These are phyloP conservation scores for Sipha flava DNA, from an alignment of 1,140 invertebrate species.

Conservation along the genomic window DNA sequence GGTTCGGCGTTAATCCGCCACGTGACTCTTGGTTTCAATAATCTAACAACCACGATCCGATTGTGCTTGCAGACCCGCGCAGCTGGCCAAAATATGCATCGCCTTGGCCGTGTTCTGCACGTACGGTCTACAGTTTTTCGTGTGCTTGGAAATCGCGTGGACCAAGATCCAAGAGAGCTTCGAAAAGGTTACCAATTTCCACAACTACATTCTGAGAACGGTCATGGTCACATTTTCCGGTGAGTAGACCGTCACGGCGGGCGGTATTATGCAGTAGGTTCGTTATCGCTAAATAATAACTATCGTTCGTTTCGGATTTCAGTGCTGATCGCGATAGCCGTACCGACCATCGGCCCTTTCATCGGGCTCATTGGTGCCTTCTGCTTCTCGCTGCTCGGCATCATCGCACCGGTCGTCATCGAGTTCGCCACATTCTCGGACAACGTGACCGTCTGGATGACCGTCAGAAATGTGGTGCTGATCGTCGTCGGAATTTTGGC, in stretches of 20 bases:
- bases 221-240: conserved; percentile 46
- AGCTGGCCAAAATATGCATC: conserved; percentile 78
- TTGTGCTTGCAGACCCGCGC: conserved; percentile 58
- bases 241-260: background rate
- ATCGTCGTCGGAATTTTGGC: conserved; percentile 63
- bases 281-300: too few species aligned
- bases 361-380: conserved; percentile 90
- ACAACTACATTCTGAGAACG: conserved; percentile 68
- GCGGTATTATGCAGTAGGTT: background rate
- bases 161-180: conserved; percentile 61
- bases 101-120: conserved; percentile 82
- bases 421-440: conserved; percentile 75
- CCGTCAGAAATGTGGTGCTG: conserved; percentile 70
- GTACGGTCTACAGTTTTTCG: conserved; percentile 93
- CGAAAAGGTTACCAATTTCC: conserved; percentile 54
- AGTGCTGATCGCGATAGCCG: conserved; percentile 61
- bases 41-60: too few species aligned
- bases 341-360: conserved; percentile 82
- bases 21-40: too few species aligned
- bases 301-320: too few species aligned
- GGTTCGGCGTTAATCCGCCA: too few species aligned
- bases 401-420: conserved; percentile 82
- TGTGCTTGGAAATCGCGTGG: conserved; percentile 78
- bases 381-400: conserved; percentile 83
- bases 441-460: conserved; percentile 53